These are phyloP conservation scores for Isichthys henryi DNA, from an alignment of 2,113 vertebrate genomes.

Conservation along the genomic window DNA sequence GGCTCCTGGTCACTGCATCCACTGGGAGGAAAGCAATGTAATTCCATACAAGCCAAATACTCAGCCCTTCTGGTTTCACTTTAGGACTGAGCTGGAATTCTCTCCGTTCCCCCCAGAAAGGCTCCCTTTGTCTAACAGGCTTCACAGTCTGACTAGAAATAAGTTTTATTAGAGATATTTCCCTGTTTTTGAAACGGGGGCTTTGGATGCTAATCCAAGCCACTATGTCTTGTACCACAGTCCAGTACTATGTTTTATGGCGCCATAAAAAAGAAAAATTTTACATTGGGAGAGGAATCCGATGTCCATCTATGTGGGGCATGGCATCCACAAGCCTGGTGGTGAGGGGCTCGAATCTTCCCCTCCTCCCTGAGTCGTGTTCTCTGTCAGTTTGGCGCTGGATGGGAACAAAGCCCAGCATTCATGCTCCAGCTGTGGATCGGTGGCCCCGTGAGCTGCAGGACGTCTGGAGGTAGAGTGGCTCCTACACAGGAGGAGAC, in stretches of 20 bases:
- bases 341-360: slow-evolving; percentile 3
- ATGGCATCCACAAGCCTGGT: background rate
- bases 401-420: slow-evolving; percentile 51
- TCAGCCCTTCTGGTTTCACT: slow-evolving; percentile 33
- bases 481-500: background rate
- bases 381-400: slow-evolving; percentile 32
- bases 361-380: slow-evolving; percentile 20
- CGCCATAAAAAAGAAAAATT: background rate
- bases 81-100: slow-evolving; percentile 35
- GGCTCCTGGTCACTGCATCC: slow-evolving; percentile 4
- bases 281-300: background rate
- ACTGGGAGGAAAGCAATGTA: slow-evolving; percentile 29
- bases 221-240: background rate
- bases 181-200: background rate
- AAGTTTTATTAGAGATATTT: slow-evolving; percentile 3
- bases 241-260: background rate
- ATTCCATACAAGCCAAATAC: slow-evolving; percentile 53
- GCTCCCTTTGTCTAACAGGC: slow-evolving; percentile 39
- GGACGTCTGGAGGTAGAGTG: background rate
- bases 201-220: background rate
- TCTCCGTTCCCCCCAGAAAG: slow-evolving; percentile 26
- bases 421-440: slow-evolving; percentile 44
- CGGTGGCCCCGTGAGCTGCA: background rate
- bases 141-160: background rate
- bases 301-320: background rate